Conservation (phyloP, 2,113 vertebrate species). For the Phocoena sinus region DNA sequence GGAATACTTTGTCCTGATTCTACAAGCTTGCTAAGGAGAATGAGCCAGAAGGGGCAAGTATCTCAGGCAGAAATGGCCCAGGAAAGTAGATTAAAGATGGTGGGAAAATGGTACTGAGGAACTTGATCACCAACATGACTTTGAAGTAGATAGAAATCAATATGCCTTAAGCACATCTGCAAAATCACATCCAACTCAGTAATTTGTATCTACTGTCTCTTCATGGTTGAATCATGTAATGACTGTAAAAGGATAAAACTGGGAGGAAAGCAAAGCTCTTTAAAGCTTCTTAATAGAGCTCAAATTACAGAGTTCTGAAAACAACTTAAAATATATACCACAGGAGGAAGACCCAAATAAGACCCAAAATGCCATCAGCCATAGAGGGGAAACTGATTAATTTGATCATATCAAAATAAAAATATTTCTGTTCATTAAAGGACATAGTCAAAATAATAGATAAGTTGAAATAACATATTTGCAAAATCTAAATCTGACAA, state of each 20-base stretch:
- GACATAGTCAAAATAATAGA: neutral
- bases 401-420: neutral
- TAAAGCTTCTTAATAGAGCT: conserved; percentile 18
- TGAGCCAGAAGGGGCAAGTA: neutral
- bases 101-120: neutral
- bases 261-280: neutral
- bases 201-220: neutral
- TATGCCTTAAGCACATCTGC: neutral
- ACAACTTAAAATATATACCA: neutral
- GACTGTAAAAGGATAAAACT: neutral
- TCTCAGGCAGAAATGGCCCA: neutral
- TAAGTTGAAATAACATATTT: neutral
- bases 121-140: neutral
- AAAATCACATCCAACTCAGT: neutral
- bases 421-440: neutral
- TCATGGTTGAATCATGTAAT: neutral
- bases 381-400: neutral
- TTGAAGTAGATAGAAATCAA: neutral
- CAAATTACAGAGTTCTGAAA: conserved; percentile 14
- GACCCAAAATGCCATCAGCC: neutral
- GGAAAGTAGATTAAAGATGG: neutral
- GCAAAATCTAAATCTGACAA: neutral
- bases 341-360: neutral
- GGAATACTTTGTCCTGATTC: neutral
- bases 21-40: neutral